Base-by-base conservation (phyloP, 2,113 vertebrate genomes). In the Stegostoma tigrinum region DNA sequence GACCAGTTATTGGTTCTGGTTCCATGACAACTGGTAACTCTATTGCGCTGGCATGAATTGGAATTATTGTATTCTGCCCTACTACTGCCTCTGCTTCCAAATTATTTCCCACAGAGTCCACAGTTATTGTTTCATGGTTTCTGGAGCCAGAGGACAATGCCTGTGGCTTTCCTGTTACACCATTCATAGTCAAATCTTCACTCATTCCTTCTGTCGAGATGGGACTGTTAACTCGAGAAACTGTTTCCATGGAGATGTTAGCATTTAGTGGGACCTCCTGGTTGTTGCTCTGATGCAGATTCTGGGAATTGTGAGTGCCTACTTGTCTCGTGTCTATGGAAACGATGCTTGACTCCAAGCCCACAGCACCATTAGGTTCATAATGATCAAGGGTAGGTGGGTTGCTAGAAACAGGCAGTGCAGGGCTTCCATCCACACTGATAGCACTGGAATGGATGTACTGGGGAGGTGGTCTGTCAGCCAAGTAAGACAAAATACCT, bases 401-500 rank as follows among this genome's bases (percentile, higher is more conserved):
- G 95, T 98, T 99, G 96, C 96, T 99, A 97, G 98, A 80, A 45
- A 99, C 98, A 7, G 99, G 98, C 55, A 99, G 96, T 2, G 98
- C 97, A 0, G 97, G 95, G 80, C 96, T 98, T 80, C 98, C 98
- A 64, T 99, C 99, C 93, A 99, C 98, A 96, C 98, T 99, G 95
- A 99, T 98, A 96, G 98, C 98, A 97, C 98, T 99, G 95, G 99
- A 99, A 96, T 99, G 99, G 96, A 99, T 99, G 96, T 99, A 99
- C 96, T 99, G 99, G 96, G 99, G 99, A 34, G 99, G 99, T 83
- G 99, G 99, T 96, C 99, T 98, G 97, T 99, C 99, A 52, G 99
- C 99, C 97, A 99, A 97, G 96, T 99, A 99, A 67, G 99, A 99
- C 96, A 99, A 97, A 96, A 99, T 99, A 96, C 99, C 99, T 99